Base-by-base conservation (phyloP, 1,140 invertebrate species). In the Anagrus nilaparvatae region DNA sequence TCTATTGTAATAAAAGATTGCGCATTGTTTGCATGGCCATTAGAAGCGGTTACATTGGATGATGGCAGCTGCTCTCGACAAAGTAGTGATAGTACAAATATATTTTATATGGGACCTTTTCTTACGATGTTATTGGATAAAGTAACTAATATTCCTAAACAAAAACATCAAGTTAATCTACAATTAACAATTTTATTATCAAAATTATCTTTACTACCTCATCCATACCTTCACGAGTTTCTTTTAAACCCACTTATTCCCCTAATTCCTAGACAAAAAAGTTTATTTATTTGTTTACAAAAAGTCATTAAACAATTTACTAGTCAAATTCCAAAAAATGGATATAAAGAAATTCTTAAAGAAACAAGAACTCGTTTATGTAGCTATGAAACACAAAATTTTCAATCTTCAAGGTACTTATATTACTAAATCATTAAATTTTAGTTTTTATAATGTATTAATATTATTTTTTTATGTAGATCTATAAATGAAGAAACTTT, bases 191-290 rank as follows among this genome's bases (percentile, higher is more conserved):
- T 81, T 1, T 73, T 88, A 20, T 69, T 87, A 35, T 81, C 84
- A 3, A 79, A 77, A 53, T 56, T 89, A 40, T 78, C 79, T 19
- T 63, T 87, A 32, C 56, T 87, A 40, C 84, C 85, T 8, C 83
- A 88, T 65, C 80, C 82, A 8, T 76, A 79, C 58, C 57, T 89
- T n/a, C 81, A 85, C 51, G 84, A 87, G 55, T 87, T 76, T 63
- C 56, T 88, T 8, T 57, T 88, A n/a, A 80, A 85, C 56, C 83
- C 84, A 1, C 68, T 75, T 33, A 57, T 87, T 42, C 77, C 81
- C 6, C 58, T 79, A 8, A 62, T 65, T 5, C 70, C 72, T 41
- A 75, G 67, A 40, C 73, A 71, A 2, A 73, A 70, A 40, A 80
- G 78, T 33, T 59, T 87, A n/a, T 82, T 77, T 50, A 71, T 69